Base-by-base conservation (phyloP, 2,888 invertebrate species). In the Dione juno region DNA sequence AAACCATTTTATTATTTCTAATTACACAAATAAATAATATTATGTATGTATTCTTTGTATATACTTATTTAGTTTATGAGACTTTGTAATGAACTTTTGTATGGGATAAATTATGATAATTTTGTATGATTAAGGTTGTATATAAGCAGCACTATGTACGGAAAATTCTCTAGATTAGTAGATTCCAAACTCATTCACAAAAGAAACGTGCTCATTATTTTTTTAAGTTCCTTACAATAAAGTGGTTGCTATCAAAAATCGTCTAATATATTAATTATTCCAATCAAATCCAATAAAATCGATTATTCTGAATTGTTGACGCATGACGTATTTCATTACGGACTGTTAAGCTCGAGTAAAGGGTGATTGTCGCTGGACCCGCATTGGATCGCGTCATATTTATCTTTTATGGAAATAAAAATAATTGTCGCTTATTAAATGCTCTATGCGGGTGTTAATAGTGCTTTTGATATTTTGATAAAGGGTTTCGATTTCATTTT, bases 381-480 rank as follows among this genome's bases (percentile, higher is more conserved):
- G 92, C 92, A 92, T 92, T 85, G 75, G 72, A 74, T 75, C 75
- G 76, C 72, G 77, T 74, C 71, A 77, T 81, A 82, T 85, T 82
- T 86, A 86, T 89, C 85, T 86, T 87, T 84, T 88, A 89, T 87
- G 82, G 88, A 90, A 89, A 91, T 88, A 89, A 88, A 28, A 88
- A 90, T 92, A 90, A 91, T 91, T 88, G 88, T 83, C 82, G 79
- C 84, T 86, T 89, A 91, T 90, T 91, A 89, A 87, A 86, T 80
- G 83, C 74, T 79, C 72, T 75, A 91, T 91, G 92, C 92, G 92
- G 91, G 92, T 86, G 81, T 75, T 76, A 75, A 74, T 75, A 71
- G 53, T 35, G 53, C 69, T 71, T 72, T 72, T 71, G 54, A 66
- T 74, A 57, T 72, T 72, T 72, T 64, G 61, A 72, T 65, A 72